Evolutionary conservation across 2,888 invertebrate genomes (phyloP).

Genomic region (Calameuta pallipes): DNA sequence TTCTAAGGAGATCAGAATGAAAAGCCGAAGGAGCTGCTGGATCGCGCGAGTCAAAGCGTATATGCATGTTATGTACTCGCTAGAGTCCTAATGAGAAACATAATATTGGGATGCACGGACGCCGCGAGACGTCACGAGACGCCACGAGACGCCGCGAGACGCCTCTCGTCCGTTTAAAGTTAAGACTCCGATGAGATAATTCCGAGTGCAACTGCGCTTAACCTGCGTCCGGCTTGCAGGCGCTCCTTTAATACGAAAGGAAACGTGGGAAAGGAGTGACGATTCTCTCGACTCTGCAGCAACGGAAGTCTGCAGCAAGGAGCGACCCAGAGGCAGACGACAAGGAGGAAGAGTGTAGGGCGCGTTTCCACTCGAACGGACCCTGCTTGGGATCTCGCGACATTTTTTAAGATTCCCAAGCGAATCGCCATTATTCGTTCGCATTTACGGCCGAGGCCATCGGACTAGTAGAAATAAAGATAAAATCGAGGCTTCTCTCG

Average conservation of each 20-base stretch:
- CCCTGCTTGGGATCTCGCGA: not conserved
- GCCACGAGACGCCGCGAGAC: conserved; percentile 20
- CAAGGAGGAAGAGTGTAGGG: not conserved
- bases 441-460: conserved; percentile 32
- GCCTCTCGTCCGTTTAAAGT: no score
- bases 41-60: conserved; percentile 19
- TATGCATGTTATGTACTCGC: conserved; percentile 8
- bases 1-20: no score
- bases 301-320: no score
- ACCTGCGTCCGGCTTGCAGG: conserved; percentile 12
- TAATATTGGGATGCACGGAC: conserved; percentile 37
- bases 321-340: no score
- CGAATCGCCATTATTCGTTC: conserved; percentile 34
- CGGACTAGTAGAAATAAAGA: conserved; percentile 27
- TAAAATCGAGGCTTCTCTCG: conserved; percentile 8
- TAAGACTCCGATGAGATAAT: conserved; percentile 53
- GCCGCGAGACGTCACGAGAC: conserved; percentile 17
- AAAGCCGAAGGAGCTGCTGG: no score
- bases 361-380: conserved; percentile 29
- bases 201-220: conserved; percentile 4
- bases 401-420: conserved; percentile 33
- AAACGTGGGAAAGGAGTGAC: conserved; percentile 38
- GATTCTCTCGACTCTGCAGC: not conserved
- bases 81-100: conserved; percentile 4
- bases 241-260: conserved; percentile 14